Evolutionary conservation across 2,113 vertebrate genomes (phyloP), one percentile per base, ranked within the genome.

Genomic region (Mustelus asterias): DNA sequence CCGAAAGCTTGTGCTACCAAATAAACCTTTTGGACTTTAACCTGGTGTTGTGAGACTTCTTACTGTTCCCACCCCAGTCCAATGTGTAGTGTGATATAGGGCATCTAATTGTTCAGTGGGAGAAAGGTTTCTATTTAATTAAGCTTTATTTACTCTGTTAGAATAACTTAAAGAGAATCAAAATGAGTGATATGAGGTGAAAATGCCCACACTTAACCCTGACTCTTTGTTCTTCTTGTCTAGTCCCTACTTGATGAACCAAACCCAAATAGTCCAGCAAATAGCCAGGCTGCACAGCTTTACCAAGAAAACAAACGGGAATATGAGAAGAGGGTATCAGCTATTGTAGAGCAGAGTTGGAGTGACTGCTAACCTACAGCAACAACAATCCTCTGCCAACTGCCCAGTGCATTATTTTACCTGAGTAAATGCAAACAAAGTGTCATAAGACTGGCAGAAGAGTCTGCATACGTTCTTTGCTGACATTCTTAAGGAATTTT

Each of bases 271-370:
- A 99, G 99, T 96, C 99, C 99, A 72, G 99, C 99, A 69, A 99
- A 99, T 97, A 99, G 99, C 96, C 99, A 99, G 98, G 99, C 99
- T 9, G 99, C 99, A 96, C 99, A 99, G 96, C 99, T 99, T 96
- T 99, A 99, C 97, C 99, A 99, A 97, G 99, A 99, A 97, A 99
- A 99, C 97, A 99, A 99, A 97, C 98, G 99, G 70, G 99, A 99
- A 97, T 99, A 99, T 63, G 99, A 99, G 97, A 99, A 99, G 97
- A 98, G 99, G 97, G 99, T 99, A 97, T 99, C 99, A 85, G 99
- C 99, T 96, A 98, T 99, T 93, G 99, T 99, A 69, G 99, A 99
- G 97, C 99, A 99, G 97, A 99, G 99, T 97, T 99, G 99, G 99
- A 99, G 99, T 96, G 99, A 99, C 96, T 99, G 98, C 89, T 99